These are phyloP conservation scores for Epizoanthus stellaris DNA, from an alignment of 92 coral and sea anemone species.

Conservation along the genomic window DNA sequence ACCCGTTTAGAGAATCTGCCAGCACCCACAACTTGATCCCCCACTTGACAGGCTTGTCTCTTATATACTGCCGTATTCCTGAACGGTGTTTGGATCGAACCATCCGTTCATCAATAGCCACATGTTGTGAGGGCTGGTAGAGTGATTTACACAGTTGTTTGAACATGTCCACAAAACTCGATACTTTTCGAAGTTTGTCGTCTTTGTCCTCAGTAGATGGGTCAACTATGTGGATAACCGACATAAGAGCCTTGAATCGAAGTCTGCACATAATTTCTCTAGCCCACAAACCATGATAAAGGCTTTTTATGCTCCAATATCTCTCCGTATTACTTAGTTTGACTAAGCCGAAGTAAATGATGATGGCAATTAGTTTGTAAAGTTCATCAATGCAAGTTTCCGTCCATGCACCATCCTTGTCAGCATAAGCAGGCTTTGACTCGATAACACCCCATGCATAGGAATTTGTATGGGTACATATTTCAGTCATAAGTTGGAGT, in stretches of 20 bases:
- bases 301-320: conserved; percentile 74
- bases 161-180: conserved; percentile 57
- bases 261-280: conserved; percentile 48
- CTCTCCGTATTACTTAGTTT: conserved; percentile 47
- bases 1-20: conserved; percentile 72
- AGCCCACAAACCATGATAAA: conserved; percentile 83
- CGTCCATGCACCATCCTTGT: conserved; percentile 66
- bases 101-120: conserved; percentile 76
- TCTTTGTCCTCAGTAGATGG: conserved; percentile 60
- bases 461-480: conserved; percentile 64
- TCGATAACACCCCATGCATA: conserved; percentile 60
- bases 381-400: conserved; percentile 68
- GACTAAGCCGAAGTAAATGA: conserved; percentile 73
- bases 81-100: conserved; percentile 72
- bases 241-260: conserved; percentile 67
- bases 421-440: conserved; percentile 37
- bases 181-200: conserved; percentile 66
- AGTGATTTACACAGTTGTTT: conserved; percentile 55
- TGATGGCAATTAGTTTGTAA: conserved; percentile 56
- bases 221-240: conserved; percentile 72
- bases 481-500: conserved; percentile 52
- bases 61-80: conserved; percentile 72
- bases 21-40: conserved; percentile 71
- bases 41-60: conserved; percentile 60
- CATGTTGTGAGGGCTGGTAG: conserved; percentile 70